Conservation (phyloP, 2,797 vertebrate species). For the Chelidonichthys spinosus region DNA sequence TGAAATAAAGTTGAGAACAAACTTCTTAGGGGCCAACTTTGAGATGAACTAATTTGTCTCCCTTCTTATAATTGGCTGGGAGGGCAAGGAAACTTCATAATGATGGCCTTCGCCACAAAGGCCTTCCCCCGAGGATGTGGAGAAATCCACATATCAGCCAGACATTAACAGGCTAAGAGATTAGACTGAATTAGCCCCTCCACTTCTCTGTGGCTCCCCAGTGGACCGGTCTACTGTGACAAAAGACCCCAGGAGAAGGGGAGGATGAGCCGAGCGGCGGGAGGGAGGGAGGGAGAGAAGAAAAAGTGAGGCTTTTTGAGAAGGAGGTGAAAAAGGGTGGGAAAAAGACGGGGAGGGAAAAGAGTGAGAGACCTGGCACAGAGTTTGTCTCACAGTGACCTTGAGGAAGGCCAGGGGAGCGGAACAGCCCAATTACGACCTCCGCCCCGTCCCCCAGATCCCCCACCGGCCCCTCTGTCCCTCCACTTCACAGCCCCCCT, state of each 20-base stretch:
- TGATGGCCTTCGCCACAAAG: constrained; percentile 83
- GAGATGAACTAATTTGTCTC: constrained; percentile 74
- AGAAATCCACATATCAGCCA: constrained; percentile 83
- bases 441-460: constrained; percentile 72
- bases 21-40: constrained; percentile 71
- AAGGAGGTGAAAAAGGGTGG: constrained; percentile 32
- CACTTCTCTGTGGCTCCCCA: constrained; percentile 69
- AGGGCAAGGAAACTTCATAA: constrained; percentile 78
- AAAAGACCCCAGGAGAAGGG: constrained; percentile 75
- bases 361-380: constrained; percentile 61
- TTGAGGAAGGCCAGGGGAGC: constrained; percentile 78
- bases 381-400: constrained; percentile 78
- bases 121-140: constrained; percentile 75
- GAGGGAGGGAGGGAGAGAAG: constrained; percentile 12
- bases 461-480: constrained; percentile 58
- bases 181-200: constrained; percentile 83
- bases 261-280: constrained; percentile 47
- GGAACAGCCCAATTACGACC: constrained; percentile 84
- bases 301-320: constrained; percentile 36
- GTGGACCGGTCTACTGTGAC: constrained; percentile 74
- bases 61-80: constrained; percentile 80
- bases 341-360: constrained; percentile 22
- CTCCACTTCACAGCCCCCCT: constrained; percentile 68
- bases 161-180: constrained; percentile 82
- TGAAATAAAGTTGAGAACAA: constrained; percentile 71